These are phyloP conservation scores for Sebastes diaconus DNA, from an alignment of 2,797 vertebrate genomes.

Conservation along the genomic window DNA sequence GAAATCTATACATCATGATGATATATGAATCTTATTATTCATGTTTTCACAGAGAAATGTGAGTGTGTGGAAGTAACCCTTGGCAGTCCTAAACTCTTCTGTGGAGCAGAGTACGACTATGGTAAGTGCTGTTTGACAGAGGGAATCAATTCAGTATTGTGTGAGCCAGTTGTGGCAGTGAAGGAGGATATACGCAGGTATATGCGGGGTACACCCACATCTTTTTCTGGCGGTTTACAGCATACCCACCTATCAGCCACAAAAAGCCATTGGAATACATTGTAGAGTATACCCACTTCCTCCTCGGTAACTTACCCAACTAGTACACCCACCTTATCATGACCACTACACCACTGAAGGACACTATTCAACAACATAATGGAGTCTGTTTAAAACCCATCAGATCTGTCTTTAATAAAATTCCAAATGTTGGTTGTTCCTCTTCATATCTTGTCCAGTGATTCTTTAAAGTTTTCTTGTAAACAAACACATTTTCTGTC, in stretches of 20 bases:
- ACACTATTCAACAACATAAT: neutral
- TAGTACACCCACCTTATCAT: no score
- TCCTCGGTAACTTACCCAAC: no score
- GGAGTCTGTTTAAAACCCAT: neutral
- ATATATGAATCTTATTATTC: neutral
- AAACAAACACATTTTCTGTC: neutral
- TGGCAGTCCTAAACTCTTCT: slow-evolving; percentile 89
- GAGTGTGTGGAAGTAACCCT: slow-evolving; percentile 90
- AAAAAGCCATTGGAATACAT: no score
- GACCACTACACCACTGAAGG: no score
- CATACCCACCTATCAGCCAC: no score
- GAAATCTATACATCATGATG: neutral
- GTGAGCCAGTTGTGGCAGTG: neutral
- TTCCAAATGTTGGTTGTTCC: neutral
- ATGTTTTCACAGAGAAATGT: slow-evolving; percentile 76
- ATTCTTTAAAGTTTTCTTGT: neutral
- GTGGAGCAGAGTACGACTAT: slow-evolving; percentile 91
- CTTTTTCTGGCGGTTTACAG: no score
- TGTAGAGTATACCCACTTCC: no score
- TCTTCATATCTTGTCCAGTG: neutral
- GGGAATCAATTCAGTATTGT: neutral
- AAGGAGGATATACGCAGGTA: neutral
- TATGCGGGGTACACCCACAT: no score
- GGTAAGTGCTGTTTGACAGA: slow-evolving; percentile 80
- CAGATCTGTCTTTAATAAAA: neutral